Percentiles rank a stretch among this genome's conserved stretches.
These are phyloP conservation scores for Diplodus puntazzo DNA, from an alignment of 2,797 vertebrate species.

Conservation along the genomic window DNA sequence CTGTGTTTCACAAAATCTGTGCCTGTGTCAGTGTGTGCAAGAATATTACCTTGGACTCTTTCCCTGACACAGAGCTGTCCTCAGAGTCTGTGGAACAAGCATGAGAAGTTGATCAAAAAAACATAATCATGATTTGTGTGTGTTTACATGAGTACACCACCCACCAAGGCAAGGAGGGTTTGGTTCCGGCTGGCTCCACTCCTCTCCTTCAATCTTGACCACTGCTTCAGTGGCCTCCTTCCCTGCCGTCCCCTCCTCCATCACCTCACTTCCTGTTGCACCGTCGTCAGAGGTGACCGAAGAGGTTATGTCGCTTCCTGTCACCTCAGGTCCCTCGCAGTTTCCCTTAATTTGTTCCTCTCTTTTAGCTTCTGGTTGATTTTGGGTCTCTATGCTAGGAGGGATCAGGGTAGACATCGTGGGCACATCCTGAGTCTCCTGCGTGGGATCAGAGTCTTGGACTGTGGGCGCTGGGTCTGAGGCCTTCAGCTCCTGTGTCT, in stretches of 20 bases:
- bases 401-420: slow-evolving; percentile 12
- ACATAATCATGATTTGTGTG: not conserved
- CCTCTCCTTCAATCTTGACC: slow-evolving; percentile 84
- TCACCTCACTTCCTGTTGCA: slow-evolving; percentile 55
- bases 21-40: not conserved
- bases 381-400: slow-evolving; percentile 44
- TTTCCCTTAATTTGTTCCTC: slow-evolving; percentile 69
- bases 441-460: slow-evolving; percentile 51
- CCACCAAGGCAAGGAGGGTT: slow-evolving; percentile 82
- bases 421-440: slow-evolving; percentile 48
- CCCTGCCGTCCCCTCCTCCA: slow-evolving; percentile 57
- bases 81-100: slow-evolving; percentile 80
- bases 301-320: slow-evolving; percentile 48
- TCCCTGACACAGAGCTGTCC: slow-evolving; percentile 87
- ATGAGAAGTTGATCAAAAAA: slow-evolving; percentile 8
- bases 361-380: slow-evolving; percentile 59
- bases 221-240: slow-evolving; percentile 69
- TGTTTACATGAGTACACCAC: not conserved
- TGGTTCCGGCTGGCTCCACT: slow-evolving; percentile 84
- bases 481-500: slow-evolving; percentile 85
- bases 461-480: slow-evolving; percentile 63
- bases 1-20: slow-evolving; percentile 8
- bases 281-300: slow-evolving; percentile 61
- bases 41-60: slow-evolving; percentile 84
- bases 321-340: slow-evolving; percentile 60